Evolutionary conservation across 2,888 invertebrate genomes (phyloP).

Genomic region (Drosophila flavopinicola): DNA sequence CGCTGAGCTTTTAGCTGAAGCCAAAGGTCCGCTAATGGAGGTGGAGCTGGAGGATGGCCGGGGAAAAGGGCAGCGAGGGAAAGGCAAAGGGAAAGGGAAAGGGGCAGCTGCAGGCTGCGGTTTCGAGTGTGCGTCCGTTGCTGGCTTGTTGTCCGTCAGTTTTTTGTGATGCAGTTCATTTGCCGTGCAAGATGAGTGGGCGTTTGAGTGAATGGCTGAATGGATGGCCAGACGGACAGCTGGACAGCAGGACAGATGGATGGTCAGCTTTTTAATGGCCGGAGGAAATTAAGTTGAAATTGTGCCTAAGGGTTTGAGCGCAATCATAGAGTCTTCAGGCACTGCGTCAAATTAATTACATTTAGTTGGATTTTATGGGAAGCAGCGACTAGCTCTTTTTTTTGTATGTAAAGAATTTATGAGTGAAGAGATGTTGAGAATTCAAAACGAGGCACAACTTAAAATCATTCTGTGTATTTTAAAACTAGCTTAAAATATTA

Average conservation of each 20-base stretch:
- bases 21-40: conserved; percentile 33
- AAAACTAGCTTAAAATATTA: neutral
- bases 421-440: neutral
- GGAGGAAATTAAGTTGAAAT: conserved; percentile 50
- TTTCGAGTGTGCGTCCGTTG: conserved; percentile 49
- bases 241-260: conserved; percentile 35
- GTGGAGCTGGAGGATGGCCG: neutral
- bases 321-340: conserved; percentile 30
- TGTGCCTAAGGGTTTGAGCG: conserved; percentile 29
- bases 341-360: conserved; percentile 49
- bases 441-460: neutral
- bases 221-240: conserved; percentile 21
- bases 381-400: neutral
- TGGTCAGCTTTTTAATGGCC: conserved; percentile 51
- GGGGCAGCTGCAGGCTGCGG: conserved; percentile 51
- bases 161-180: conserved; percentile 63
- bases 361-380: conserved; percentile 21
- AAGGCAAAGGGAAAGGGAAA: too few species aligned
- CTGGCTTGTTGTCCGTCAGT: conserved; percentile 37
- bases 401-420: neutral
- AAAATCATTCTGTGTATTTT: neutral
- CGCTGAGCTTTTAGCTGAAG: conserved; percentile 38
- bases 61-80: neutral
- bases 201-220: conserved; percentile 37
- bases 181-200: conserved; percentile 62